Evolutionary conservation across 2,113 vertebrate genomes (phyloP), one percentile per base, ranked within the genome.

Genomic region (Mirza zaza): DNA sequence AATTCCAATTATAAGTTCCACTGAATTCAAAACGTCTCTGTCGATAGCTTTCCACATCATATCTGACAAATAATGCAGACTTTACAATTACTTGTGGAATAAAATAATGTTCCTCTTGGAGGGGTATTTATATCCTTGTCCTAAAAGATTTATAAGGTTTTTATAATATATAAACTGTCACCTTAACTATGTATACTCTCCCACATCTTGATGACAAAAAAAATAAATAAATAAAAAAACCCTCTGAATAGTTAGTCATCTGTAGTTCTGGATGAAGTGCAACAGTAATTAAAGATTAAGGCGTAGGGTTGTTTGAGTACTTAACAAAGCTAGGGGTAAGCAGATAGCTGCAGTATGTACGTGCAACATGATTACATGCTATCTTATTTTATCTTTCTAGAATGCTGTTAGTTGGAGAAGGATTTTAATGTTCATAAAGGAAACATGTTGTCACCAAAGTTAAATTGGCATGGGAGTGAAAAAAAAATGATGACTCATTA

Each of bases 341-440:
- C 45, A 65, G 50, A 42, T 3, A 63, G 68, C 79, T 65, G 52
- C 34, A 42, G 48, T 29, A 21, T 5, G 9, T 11, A 52, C 9
- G 9, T 0, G 0, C 1, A n/a, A 17, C 8, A 34, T 12, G 91
- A 91, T 50, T 23, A 9, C 50, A 70, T 1, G 67, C 76, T 67
- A 0, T 21, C 4, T 71, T 86, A 48, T 67, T 65, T n/a, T 42
- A 25, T 91, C n/a, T 86, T 83, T 73, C 50, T 45, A 87, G 76
- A 95, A 65, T 3, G 13, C 77, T 87, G 25, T 36, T 71, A 61
- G 52, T 59, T 86, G 36, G 77, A 90, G 81, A 85, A 36, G 57
- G 55, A 91, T 80, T 90, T 90, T 50, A 77, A 81, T 96, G 42
- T 80, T 89, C 77, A 77, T 55, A 91, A 87, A 95, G n/a, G 50